Evolutionary conservation across 2,797 vertebrate species (phyloP).

Genomic region (Fistularia tabacaria): DNA sequence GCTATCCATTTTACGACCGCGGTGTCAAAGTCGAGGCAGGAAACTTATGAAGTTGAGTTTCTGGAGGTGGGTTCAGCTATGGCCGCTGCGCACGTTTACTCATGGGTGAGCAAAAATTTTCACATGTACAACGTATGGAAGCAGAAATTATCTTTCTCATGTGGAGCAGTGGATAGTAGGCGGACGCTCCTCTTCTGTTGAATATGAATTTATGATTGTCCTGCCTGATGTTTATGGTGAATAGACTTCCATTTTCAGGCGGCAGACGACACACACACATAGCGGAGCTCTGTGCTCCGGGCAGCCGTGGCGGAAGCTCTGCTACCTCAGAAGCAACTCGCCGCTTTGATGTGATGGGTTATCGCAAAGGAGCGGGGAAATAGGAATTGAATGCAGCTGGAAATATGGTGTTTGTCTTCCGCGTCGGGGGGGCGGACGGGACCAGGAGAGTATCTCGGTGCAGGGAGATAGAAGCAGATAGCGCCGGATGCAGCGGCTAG

Average conservation of each 20-base stretch:
- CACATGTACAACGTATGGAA: too few species aligned
- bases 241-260: constrained; percentile 15
- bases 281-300: constrained; percentile 30
- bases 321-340: constrained; percentile 37
- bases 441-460: constrained; percentile 23
- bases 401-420: constrained; percentile 38
- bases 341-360: constrained; percentile 50
- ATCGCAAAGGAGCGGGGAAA: constrained; percentile 38
- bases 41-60: too few species aligned
- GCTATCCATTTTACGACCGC: not conserved
- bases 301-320: constrained; percentile 29
- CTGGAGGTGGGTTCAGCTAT: too few species aligned
- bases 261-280: constrained; percentile 13
- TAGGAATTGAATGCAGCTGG: constrained; percentile 46
- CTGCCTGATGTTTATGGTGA: constrained; percentile 1
- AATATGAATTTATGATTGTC: constrained; percentile 8
- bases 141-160: too few species aligned
- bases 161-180: too few species aligned
- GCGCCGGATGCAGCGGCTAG: constrained; percentile 35
- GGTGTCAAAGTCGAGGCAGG: not conserved
- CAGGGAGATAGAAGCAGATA: constrained; percentile 51
- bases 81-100: too few species aligned
- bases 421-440: constrained; percentile 15
- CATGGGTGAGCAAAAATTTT: too few species aligned
- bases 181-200: not conserved